phyloP scores from a whole-genome alignment of 1,140 invertebrate genomes.

The Cyclargus thomasi region DNA sequence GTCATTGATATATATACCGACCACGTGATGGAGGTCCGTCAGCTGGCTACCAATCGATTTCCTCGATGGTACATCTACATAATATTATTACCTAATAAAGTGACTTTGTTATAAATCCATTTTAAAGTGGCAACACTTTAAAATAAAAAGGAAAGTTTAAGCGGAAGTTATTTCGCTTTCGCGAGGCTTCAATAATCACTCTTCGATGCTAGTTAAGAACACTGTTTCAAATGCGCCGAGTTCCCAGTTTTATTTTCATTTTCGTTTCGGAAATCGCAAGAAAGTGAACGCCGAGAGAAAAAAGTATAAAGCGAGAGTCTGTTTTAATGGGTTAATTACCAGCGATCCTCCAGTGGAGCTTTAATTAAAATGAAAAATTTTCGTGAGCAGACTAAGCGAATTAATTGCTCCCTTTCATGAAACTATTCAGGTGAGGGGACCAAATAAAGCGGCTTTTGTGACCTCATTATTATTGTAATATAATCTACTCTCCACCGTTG shows the following conservation, averaged over 20 bases:
- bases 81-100: too few relatives aligned
- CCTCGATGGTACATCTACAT: too few relatives aligned
- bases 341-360: constrained; percentile 65
- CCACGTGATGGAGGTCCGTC: too few relatives aligned
- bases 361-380: constrained; percentile 75
- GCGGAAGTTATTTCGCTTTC: too few relatives aligned
- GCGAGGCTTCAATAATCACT: background rate
- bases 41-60: too few relatives aligned
- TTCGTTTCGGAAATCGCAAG: constrained; percentile 64
- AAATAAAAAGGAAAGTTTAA: too few relatives aligned
- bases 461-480: constrained; percentile 21
- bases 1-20: too few relatives aligned
- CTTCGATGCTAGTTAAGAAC: constrained; percentile 15
- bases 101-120: too few relatives aligned
- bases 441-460: constrained; percentile 47
- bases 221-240: constrained; percentile 27
- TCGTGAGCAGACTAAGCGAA: constrained; percentile 66
- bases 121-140: too few relatives aligned
- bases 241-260: constrained; percentile 44
- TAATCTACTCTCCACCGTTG: constrained; percentile 1
- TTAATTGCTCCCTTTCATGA: constrained; percentile 66
- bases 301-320: constrained; percentile 65
- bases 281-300: constrained; percentile 60
- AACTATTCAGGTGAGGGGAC: constrained; percentile 67
- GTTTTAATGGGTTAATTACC: constrained; percentile 74